phyloP scores from a whole-genome alignment of 2,888 invertebrate species.

The Aleiodes leptofemur region DNA sequence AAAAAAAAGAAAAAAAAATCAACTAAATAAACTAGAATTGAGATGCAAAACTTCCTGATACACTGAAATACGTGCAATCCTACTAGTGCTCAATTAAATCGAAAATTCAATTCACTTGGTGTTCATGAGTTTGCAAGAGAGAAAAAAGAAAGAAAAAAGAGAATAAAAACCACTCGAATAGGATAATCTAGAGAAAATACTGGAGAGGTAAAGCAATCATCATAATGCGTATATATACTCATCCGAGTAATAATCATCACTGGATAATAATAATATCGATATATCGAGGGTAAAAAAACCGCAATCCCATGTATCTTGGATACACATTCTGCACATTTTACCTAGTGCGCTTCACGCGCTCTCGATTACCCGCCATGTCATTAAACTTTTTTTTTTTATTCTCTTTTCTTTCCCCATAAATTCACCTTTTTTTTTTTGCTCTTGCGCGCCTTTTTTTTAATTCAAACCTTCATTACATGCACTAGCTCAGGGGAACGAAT shows the following conservation, averaged over 20 bases:
- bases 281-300: slow-evolving; percentile 39
- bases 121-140: neutral
- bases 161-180: neutral
- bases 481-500: slow-evolving; percentile 38
- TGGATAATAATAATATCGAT: slow-evolving; percentile 44
- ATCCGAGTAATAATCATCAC: slow-evolving; percentile 40
- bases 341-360: slow-evolving; percentile 44
- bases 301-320: slow-evolving; percentile 33
- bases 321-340: slow-evolving; percentile 36
- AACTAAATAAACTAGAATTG: neutral
- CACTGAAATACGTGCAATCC: neutral
- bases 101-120: slow-evolving; percentile 36
- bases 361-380: slow-evolving; percentile 45
- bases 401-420: slow-evolving; percentile 6
- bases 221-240: slow-evolving; percentile 33
- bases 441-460: neutral
- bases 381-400: slow-evolving; percentile 35
- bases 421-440: neutral
- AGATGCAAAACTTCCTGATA: slow-evolving; percentile 2
- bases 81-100: slow-evolving; percentile 31
- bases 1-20: neutral
- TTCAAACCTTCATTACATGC: slow-evolving; percentile 35
- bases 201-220: slow-evolving; percentile 27
- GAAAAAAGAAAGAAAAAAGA: neutral
- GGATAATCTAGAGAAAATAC: slow-evolving; percentile 13